These are phyloP conservation scores for Andrena praecox DNA, from an alignment of 2,888 invertebrate species.

Conservation along the genomic window DNA sequence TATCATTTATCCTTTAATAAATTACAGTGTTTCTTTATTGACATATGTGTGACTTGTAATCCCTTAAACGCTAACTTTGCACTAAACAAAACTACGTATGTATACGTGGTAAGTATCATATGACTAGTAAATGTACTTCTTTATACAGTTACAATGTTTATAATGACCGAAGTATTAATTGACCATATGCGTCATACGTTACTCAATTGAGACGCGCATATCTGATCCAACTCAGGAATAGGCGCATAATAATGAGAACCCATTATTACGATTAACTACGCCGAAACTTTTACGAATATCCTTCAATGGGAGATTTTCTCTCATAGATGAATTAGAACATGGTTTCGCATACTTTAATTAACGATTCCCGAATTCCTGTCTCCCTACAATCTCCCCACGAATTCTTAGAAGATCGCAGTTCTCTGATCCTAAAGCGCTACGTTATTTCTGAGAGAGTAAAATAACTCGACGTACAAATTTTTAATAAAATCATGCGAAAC, in stretches of 20 bases:
- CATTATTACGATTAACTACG: not conserved
- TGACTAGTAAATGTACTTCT: constrained; percentile 10
- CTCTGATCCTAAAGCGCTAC: no score
- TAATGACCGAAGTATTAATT: constrained; percentile 53
- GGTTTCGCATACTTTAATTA: constrained; percentile 6
- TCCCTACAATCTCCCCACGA: not conserved
- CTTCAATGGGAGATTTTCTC: not conserved
- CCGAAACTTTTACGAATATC: not conserved
- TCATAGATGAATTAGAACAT: not conserved
- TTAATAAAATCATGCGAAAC: constrained; percentile 21
- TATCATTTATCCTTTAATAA: constrained; percentile 33
- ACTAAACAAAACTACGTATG: constrained; percentile 16
- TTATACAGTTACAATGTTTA: constrained; percentile 28
- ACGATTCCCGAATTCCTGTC: not conserved
- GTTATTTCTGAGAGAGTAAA: no score
- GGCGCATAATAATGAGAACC: not conserved
- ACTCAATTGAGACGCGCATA: not conserved
- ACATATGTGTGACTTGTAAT: constrained; percentile 28
- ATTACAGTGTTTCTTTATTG: constrained; percentile 52
- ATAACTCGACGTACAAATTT: not conserved
- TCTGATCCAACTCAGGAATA: not conserved
- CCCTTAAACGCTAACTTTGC: constrained; percentile 31
- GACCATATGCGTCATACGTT: constrained; percentile 43
- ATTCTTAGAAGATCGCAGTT: not conserved
- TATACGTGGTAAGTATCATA: constrained; percentile 15